phyloP scores from a whole-genome alignment of 1,140 invertebrate species.

The Philotrypesis tridentata region DNA sequence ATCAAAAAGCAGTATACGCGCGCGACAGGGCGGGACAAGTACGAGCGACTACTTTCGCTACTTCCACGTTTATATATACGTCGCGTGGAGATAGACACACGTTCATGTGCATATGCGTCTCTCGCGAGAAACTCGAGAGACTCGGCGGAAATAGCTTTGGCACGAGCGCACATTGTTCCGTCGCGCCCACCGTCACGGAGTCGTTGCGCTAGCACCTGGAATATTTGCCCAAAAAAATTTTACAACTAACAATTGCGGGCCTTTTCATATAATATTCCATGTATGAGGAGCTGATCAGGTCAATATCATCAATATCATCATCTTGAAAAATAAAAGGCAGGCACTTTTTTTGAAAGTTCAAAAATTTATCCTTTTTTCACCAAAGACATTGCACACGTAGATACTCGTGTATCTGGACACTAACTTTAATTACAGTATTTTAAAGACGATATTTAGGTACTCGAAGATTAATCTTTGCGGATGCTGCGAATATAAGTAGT shows the following conservation, averaged over 20 bases:
- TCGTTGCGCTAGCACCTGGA: neutral
- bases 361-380: no score
- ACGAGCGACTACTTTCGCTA: neutral
- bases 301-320: no score
- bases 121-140: slow-evolving; percentile 24
- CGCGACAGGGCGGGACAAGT: neutral
- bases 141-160: slow-evolving; percentile 41
- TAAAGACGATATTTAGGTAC: no score
- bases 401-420: no score
- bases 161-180: slow-evolving; percentile 38
- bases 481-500: no score
- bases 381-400: no score
- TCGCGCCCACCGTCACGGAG: neutral
- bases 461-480: no score
- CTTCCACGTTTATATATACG: neutral
- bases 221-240: neutral
- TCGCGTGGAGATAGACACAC: neutral
- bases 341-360: no score
- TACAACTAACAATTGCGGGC: neutral
- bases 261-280: no score
- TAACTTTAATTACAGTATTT: no score
- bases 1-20: neutral
- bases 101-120: neutral
- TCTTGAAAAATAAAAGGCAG: no score
- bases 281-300: no score